Evolutionary conservation across 2,113 vertebrate species (phyloP).

Genomic region (Mesocricetus auratus): DNA sequence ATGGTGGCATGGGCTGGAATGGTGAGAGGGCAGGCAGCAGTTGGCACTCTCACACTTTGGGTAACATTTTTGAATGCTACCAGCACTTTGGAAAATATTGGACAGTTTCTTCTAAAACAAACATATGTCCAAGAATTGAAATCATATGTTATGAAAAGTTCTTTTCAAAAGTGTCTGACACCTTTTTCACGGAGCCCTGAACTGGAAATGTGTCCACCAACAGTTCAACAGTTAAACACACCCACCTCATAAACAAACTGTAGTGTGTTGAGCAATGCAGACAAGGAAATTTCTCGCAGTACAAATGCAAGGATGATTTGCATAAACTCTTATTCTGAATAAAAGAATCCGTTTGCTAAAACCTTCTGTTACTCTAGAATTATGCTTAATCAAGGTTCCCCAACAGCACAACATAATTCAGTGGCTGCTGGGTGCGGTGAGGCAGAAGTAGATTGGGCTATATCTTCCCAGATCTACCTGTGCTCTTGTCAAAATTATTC

Average conservation of each 20-base stretch:
- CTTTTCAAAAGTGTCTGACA: background rate
- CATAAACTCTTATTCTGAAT: background rate
- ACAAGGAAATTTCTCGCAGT: background rate
- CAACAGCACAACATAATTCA: background rate
- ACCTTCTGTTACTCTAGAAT: background rate
- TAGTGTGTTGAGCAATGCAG: accelerated
- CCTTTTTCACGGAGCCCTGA: background rate
- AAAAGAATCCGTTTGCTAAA: background rate
- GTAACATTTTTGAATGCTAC: background rate
- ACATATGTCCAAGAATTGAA: constrained; percentile 30
- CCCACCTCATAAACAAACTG: background rate
- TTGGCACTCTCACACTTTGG: background rate
- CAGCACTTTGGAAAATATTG: constrained; percentile 55
- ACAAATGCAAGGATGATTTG: background rate
- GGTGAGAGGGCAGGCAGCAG: background rate
- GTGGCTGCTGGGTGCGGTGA: background rate
- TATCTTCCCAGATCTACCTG: background rate
- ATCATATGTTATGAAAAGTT: background rate
- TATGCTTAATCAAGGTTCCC: background rate
- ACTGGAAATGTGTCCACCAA: background rate
- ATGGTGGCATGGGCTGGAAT: accelerated
- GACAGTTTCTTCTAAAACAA: constrained; percentile 58
- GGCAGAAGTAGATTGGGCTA: background rate
- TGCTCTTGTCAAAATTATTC: background rate
- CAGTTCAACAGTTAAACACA: background rate